Percentiles rank a stretch among this genome's conserved stretches.
Evolutionary conservation across 2,113 vertebrate species (phyloP).

Genomic region (Lepisosteus oculatus): DNA sequence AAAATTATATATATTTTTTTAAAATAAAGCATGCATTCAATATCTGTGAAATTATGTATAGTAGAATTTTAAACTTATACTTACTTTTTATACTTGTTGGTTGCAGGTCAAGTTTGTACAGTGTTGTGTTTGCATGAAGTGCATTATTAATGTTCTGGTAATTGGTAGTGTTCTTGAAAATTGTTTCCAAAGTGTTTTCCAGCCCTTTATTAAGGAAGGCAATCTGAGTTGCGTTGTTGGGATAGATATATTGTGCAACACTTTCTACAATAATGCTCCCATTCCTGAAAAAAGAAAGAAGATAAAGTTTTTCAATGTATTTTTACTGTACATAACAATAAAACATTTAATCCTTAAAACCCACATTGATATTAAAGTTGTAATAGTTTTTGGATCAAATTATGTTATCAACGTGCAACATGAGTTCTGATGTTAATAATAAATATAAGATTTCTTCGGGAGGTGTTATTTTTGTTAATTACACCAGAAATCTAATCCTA

Average conservation of each 20-base stretch:
- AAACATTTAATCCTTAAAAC: too few species aligned
- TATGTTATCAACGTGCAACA: too few species aligned
- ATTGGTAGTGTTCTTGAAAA: constrained; percentile 38
- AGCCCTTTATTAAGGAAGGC: constrained; percentile 51
- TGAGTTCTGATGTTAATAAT: too few species aligned
- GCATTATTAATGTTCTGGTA: constrained; percentile 39
- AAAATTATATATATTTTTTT: too few species aligned
- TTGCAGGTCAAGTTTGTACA: constrained; percentile 25
- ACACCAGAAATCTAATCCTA: too few species aligned
- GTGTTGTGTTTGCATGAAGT: constrained; percentile 31
- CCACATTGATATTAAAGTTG: too few species aligned
- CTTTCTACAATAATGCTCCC: constrained; percentile 49
- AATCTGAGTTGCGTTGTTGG: constrained; percentile 56
- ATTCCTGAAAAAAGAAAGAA: constrained; percentile 21
- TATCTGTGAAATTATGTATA: not conserved
- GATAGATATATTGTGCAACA: constrained; percentile 46
- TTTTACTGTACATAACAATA: too few species aligned
- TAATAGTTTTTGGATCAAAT: too few species aligned
- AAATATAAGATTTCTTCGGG: too few species aligned
- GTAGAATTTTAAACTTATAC: constrained; percentile 14
- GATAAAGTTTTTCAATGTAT: not conserved
- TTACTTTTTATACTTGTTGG: constrained; percentile 40
- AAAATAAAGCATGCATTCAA: too few species aligned
- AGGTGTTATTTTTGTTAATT: too few species aligned
- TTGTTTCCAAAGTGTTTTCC: constrained; percentile 20